These are phyloP conservation scores for Epistrophe grossulariae DNA, from an alignment of 2,888 invertebrate species.

Conservation along the genomic window DNA sequence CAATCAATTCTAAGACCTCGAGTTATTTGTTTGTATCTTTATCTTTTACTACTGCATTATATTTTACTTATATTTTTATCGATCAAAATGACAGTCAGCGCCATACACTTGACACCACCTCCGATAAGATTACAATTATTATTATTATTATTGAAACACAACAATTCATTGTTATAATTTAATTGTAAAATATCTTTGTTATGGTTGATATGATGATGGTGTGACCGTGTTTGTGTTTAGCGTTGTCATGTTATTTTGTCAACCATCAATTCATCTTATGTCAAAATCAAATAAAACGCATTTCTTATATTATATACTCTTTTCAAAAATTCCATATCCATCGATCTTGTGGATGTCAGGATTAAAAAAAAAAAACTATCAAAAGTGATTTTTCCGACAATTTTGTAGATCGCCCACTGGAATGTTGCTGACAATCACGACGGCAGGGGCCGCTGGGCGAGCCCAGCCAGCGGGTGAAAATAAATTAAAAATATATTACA, in stretches of 20 bases:
- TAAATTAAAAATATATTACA: slow-evolving; percentile 20
- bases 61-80: slow-evolving; percentile 16
- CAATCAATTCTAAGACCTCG: slow-evolving; percentile 21
- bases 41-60: slow-evolving; percentile 33
- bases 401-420: slow-evolving; percentile 9
- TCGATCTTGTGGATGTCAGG: slow-evolving; percentile 25
- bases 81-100: slow-evolving; percentile 59
- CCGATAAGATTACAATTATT: slow-evolving; percentile 51
- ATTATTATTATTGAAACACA: neutral
- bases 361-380: neutral
- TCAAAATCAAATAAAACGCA: slow-evolving; percentile 1
- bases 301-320: neutral
- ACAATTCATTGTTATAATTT: slow-evolving; percentile 11
- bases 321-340: neutral
- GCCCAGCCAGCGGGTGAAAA: neutral
- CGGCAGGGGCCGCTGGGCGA: neutral
- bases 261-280: slow-evolving; percentile 19
- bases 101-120: slow-evolving; percentile 52
- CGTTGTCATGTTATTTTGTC: neutral
- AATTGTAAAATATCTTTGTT: neutral
- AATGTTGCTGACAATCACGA: neutral
- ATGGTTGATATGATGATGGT: neutral
- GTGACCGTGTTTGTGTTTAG: neutral
- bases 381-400: neutral
- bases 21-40: slow-evolving; percentile 12